Percentiles rank a stretch among this genome's conserved stretches.
Conservation (phyloP, 2,113 vertebrate genomes). For the Gobiocypris rarus region DNA sequence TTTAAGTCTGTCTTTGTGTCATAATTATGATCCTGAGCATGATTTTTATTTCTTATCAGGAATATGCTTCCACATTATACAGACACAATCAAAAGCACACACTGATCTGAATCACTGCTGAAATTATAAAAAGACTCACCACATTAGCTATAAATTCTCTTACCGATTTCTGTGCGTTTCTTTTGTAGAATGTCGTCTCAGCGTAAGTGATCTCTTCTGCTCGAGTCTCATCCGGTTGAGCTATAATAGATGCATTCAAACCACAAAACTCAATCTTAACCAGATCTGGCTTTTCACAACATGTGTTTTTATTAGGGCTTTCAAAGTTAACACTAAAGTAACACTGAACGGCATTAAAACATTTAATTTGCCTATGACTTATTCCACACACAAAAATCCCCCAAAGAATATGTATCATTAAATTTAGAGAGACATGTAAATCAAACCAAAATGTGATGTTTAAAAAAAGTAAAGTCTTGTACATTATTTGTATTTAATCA, state of each 20-base stretch:
- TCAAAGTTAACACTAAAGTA: neutral
- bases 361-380: no score
- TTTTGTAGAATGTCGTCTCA: neutral
- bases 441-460: neutral
- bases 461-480: neutral
- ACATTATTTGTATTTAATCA: neutral
- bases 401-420: neutral
- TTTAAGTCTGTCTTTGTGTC: no score
- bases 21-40: neutral
- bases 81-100: neutral
- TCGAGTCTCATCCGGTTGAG: no score
- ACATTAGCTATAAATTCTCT: neutral
- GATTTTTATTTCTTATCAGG: neutral
- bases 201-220: neutral
- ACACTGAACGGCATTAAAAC: neutral
- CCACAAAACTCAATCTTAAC: neutral
- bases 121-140: neutral
- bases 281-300: neutral
- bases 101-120: neutral
- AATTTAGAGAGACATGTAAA: neutral
- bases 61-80: neutral
- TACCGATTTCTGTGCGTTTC: neutral
- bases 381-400: no score
- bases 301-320: neutral
- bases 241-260: no score